Evolutionary conservation across 2,797 vertebrate genomes (phyloP).

Genomic region (Geotria australis): DNA sequence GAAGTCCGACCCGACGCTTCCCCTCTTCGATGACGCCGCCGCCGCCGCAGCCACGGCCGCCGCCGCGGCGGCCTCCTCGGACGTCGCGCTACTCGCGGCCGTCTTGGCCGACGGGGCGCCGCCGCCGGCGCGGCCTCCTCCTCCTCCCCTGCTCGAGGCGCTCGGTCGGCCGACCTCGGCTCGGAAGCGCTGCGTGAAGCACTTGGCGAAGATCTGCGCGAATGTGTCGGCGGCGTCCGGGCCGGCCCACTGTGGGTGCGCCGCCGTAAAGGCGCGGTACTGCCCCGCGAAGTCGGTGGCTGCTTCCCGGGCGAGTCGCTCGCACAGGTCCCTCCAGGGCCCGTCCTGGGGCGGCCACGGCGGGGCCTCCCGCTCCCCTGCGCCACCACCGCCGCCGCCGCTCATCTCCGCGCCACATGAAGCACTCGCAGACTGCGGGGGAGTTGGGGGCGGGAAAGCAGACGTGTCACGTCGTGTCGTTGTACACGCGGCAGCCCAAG

Average conservation of each 20-base stretch:
- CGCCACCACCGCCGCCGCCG: not conserved
- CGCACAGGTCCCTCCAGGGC: conserved; percentile 77
- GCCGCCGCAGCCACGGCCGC: too few relatives aligned
- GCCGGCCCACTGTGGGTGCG: conserved; percentile 47
- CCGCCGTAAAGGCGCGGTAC: conserved; percentile 60
- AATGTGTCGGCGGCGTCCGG: not conserved
- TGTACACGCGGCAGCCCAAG: too few relatives aligned
- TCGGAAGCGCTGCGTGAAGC: not conserved
- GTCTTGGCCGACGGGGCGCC: too few relatives aligned
- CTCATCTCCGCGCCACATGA: not conserved
- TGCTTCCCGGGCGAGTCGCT: conserved; percentile 59
- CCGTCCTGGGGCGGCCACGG: too few relatives aligned
- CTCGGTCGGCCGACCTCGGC: not conserved
- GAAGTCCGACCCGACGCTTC: too few relatives aligned
- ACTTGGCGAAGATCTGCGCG: not conserved
- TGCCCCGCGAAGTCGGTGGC: conserved; percentile 69
- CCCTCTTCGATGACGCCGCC: too few relatives aligned
- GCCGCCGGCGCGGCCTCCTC: too few relatives aligned
- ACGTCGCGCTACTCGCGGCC: too few relatives aligned
- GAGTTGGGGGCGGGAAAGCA: not conserved
- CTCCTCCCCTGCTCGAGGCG: too few relatives aligned
- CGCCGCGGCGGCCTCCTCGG: too few relatives aligned
- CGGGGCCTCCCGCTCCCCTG: too few relatives aligned
- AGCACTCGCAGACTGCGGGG: not conserved
- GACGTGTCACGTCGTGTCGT: not conserved